Percentiles rank a stretch among this genome's conserved stretches.
These are phyloP conservation scores for Syritta pipiens DNA, from an alignment of 2,888 invertebrate genomes.

Conservation along the genomic window DNA sequence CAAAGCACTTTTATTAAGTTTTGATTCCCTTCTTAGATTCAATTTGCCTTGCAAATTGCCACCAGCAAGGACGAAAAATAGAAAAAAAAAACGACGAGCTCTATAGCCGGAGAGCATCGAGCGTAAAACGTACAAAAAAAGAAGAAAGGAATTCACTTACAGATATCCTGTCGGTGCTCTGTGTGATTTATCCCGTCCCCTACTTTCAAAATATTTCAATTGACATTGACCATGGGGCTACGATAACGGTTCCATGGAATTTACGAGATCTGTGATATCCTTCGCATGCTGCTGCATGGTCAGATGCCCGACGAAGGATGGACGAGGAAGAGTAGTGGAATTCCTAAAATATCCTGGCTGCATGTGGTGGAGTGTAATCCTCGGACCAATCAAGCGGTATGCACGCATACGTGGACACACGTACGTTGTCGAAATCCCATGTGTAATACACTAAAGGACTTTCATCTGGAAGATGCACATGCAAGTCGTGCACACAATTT, in stretches of 20 bases:
- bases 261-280: constrained; percentile 65
- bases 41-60: constrained; percentile 65
- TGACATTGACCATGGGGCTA: constrained; percentile 69
- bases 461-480: constrained; percentile 31
- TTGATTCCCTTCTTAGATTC: constrained; percentile 65
- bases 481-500: constrained; percentile 38
- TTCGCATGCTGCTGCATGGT: constrained; percentile 54
- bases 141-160: constrained; percentile 11
- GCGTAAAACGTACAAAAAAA: no score
- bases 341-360: constrained; percentile 33
- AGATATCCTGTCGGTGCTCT: no score
- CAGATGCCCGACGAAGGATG: constrained; percentile 19
- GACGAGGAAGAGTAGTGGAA: constrained; percentile 19
- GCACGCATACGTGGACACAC: constrained; percentile 23
- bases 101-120: background rate
- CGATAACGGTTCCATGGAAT: constrained; percentile 61
- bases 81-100: constrained; percentile 1
- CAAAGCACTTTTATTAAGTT: constrained; percentile 68
- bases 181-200: constrained; percentile 59
- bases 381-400: constrained; percentile 44
- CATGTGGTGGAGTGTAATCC: constrained; percentile 45
- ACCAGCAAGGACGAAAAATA: constrained; percentile 19
- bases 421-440: background rate
- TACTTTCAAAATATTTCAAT: constrained; percentile 65
- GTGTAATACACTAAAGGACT: constrained; percentile 27